Conservation (phyloP, 2,113 vertebrate genomes). For the Mesocricetus auratus region DNA sequence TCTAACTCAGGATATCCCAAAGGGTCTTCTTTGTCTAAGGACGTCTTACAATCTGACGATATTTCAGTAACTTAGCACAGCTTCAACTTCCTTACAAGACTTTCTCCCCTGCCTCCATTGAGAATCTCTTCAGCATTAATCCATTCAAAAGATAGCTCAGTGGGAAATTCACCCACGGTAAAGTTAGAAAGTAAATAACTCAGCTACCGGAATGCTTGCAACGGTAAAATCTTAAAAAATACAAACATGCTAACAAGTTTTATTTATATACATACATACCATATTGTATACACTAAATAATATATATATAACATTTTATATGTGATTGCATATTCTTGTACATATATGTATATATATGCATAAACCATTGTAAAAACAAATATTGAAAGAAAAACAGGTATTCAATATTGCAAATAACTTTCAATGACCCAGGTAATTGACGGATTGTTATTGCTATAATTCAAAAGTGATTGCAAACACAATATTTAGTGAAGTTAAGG, state of each 20-base stretch:
- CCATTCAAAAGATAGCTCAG: neutral
- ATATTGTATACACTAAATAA: neutral
- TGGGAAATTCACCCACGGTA: neutral
- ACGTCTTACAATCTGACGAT: neutral
- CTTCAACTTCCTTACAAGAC: neutral
- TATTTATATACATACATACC: neutral
- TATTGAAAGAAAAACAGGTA: neutral
- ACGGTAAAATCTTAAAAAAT: neutral
- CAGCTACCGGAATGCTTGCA: neutral
- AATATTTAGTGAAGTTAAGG: neutral
- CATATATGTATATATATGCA: neutral
- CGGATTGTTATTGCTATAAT: neutral
- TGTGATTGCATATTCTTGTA: no score
- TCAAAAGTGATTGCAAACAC: neutral
- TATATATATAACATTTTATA: neutral
- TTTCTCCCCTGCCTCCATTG: neutral
- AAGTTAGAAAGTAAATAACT: neutral
- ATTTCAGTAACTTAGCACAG: neutral
- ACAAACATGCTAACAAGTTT: neutral
- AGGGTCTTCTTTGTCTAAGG: neutral
- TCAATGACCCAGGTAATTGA: neutral
- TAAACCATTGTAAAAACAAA: neutral
- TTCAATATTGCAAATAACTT: neutral
- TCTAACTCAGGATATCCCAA: neutral
- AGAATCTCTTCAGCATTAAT: neutral